Conservation (phyloP, 2,797 vertebrate species). For the Thaleichthys pacificus region DNA sequence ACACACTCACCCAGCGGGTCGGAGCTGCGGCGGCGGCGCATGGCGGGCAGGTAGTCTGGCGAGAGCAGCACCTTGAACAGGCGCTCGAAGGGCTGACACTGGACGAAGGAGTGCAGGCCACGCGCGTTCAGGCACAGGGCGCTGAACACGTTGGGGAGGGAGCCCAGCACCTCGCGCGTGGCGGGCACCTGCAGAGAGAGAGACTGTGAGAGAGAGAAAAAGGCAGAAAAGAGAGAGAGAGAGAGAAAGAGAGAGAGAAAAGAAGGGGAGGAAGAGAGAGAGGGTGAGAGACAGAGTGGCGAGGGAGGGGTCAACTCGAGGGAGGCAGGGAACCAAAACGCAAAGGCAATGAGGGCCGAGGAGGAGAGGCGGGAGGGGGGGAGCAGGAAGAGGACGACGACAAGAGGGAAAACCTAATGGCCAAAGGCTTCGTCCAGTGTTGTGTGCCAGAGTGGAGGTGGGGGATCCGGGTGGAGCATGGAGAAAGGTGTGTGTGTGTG, state of each 20-base stretch:
- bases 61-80: conserved; percentile 98
- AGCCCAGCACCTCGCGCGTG: conserved; percentile 93
- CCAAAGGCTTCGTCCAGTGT: background rate
- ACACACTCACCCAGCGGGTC: conserved; percentile 88
- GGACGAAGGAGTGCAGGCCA: conserved; percentile 94
- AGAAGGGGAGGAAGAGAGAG: conserved; percentile 33
- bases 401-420: too few species aligned
- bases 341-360: conserved; percentile 22
- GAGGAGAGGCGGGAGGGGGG: background rate
- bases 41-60: conserved; percentile 96
- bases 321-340: conserved; percentile 18
- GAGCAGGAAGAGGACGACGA: too few species aligned
- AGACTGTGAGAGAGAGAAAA: conserved; percentile 46
- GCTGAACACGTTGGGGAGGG: conserved; percentile 95
- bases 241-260: conserved; percentile 20
- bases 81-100: conserved; percentile 96
- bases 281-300: conserved; percentile 36
- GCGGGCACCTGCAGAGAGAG: conserved; percentile 85
- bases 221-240: background rate
- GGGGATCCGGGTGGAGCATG: background rate
- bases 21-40: conserved; percentile 92
- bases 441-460: background rate
- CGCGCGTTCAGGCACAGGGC: conserved; percentile 94
- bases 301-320: conserved; percentile 9
- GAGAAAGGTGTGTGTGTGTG: background rate